phyloP scores from a whole-genome alignment of 2,888 invertebrate species.

The Heliconius ismenius region DNA sequence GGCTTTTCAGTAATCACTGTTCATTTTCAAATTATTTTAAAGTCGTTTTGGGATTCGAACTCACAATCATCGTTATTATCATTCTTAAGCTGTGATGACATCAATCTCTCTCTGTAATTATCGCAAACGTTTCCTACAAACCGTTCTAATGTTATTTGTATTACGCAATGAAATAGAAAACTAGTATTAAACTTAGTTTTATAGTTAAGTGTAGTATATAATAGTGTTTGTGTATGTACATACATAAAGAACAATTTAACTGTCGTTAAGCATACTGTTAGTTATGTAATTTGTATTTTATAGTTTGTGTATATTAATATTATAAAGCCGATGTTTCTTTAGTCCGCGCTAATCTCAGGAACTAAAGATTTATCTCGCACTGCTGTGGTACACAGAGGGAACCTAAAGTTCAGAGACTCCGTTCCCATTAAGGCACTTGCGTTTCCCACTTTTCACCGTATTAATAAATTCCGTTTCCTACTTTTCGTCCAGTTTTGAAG shows the following conservation, averaged over 20 bases:
- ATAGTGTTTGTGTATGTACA: not conserved
- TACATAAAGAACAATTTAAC: slow-evolving; percentile 7
- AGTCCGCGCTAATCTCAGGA: no score
- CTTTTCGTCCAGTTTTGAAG: no score
- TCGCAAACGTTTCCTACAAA: slow-evolving; percentile 10
- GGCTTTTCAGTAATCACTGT: not conserved
- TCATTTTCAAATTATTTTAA: not conserved
- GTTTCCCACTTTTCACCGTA: no score
- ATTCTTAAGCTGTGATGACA: not conserved
- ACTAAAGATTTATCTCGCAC: no score
- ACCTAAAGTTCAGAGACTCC: no score
- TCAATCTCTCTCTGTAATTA: slow-evolving; percentile 3
- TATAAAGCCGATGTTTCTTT: no score
- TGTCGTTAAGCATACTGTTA: slow-evolving; percentile 1
- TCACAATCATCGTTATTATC: not conserved
- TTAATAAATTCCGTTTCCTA: no score
- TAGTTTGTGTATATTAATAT: not conserved
- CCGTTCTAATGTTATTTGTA: slow-evolving; percentile 5
- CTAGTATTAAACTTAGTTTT: slow-evolving; percentile 10
- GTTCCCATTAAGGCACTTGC: no score
- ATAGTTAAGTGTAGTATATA: not conserved
- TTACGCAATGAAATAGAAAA: slow-evolving; percentile 14
- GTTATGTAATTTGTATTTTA: slow-evolving; percentile 5
- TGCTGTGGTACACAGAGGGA: no score
- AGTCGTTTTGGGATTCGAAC: not conserved